Base-by-base conservation (phyloP, 2,888 invertebrate genomes). In the Microctonus brassicae region DNA sequence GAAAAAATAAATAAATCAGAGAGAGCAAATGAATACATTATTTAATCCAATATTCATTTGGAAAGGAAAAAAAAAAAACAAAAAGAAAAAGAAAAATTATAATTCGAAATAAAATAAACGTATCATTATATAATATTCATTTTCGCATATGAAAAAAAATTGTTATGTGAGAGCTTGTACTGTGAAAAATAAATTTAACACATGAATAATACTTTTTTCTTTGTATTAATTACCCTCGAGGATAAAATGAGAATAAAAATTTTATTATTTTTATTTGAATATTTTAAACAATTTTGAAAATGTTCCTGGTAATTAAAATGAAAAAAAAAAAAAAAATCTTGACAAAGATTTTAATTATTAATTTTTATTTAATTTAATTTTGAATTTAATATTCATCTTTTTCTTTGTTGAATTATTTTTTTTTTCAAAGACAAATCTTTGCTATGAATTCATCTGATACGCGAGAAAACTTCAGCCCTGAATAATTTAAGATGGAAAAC, bases 181-280 rank as follows among this genome's bases (percentile, higher is more conserved):
- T 78, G 73, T 83, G 80, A 77, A 80, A 72, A 85, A 85, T 85
- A 85, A 85, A 85, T 79, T 78, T 75, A 77, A 82, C 75, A 80
- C 70, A 77, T 79, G 76, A 79, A 73, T 76, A 26, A 66, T 68
- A 71, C 57, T 47, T 61, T 24, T 58, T 63, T 58, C 29, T 29
- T 70, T 77, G 78, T 26, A 22, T 52, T 24, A 55, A 70, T 70
- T 69, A 29, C 2, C 39, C 39, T 26, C 26, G 2, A 47, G 47
- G 20, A 47, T 17, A n/a, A n/a, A n/a, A 0, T 39, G 39, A 39
- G n/a, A 39, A 39, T 4, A 42, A 13, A 33, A n/a, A 47, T 60
- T 11, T 42, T 24, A 60, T 67, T 36, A 10, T 24, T 64, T 33
- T 20, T 39, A 1, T 20, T 3, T 4, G 4, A n/a, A 13, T 9